These are phyloP conservation scores for Bubo bubo DNA, from an alignment of 2,113 vertebrate genomes.

Conservation along the genomic window DNA sequence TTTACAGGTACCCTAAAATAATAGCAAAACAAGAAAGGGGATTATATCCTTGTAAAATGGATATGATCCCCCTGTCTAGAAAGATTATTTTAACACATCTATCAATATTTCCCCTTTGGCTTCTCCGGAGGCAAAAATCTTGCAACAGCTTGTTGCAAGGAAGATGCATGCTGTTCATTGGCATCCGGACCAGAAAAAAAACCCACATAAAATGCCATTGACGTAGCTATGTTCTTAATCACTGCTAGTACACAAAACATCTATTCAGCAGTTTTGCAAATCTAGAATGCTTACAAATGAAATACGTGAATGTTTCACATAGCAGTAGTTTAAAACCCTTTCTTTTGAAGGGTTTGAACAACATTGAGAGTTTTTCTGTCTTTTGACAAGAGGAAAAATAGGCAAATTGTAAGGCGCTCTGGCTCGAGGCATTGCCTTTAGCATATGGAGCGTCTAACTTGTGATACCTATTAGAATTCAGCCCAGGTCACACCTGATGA, in stretches of 20 bases:
- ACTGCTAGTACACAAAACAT: slow-evolving; percentile 48
- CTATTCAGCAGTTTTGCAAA: slow-evolving; percentile 65
- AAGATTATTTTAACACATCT: slow-evolving; percentile 53
- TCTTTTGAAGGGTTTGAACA: slow-evolving; percentile 15
- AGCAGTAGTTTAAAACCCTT: slow-evolving; percentile 13
- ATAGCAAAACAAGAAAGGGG: background rate
- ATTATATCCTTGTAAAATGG: slow-evolving; percentile 10
- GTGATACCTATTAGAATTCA: background rate
- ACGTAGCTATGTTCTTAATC: slow-evolving; percentile 61
- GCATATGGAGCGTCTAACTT: background rate
- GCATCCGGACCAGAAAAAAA: slow-evolving; percentile 60
- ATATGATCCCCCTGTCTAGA: slow-evolving; percentile 28
- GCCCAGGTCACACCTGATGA: background rate
- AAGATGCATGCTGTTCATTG: slow-evolving; percentile 71
- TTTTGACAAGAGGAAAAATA: background rate
- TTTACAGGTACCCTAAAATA: background rate
- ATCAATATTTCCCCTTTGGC: slow-evolving; percentile 57
- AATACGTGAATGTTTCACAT: slow-evolving; percentile 28
- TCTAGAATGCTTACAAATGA: slow-evolving; percentile 43
- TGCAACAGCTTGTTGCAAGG: slow-evolving; percentile 69
- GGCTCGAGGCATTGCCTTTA: background rate
- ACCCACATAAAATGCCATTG: slow-evolving; percentile 67
- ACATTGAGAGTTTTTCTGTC: background rate
- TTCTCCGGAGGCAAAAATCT: slow-evolving; percentile 56
- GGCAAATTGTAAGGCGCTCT: background rate